Base-by-base conservation (phyloP, 1,140 invertebrate genomes). In the Formica selysi region DNA sequence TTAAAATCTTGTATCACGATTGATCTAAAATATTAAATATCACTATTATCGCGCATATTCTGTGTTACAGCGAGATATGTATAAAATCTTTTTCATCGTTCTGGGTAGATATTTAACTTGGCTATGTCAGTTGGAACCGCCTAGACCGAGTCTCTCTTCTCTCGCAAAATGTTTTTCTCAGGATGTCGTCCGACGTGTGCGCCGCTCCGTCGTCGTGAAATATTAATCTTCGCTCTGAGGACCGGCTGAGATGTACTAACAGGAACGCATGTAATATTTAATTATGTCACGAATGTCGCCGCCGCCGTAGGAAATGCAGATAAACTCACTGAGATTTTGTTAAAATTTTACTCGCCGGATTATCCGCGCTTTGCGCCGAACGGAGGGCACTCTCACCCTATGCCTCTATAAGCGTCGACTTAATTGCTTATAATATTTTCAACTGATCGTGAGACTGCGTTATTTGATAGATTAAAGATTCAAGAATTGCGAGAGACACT, bases 261-360 rank as follows among this genome's bases (percentile, higher is more conserved):
- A 68, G 79, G 57, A 74, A 84, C 64, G 86, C 89, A 67, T 90
- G 89, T 68, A 90, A 90, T 90, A 89, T 90, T 90, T 89, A 89
- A 90, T 90, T 90, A 89, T 73, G 85, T 89, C 89, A 89, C 76
- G n/a, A 76, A 74, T 59, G 57, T 86, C 44, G 41, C 64, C 68
- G 59, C 54, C 59, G 62, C 51, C 36, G 38, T 61, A 54, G 51
- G 54, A 22, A 76, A 19, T 29, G 26, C 54, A 76, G 70, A 54
- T 57, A 73, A 65, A 81, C 29, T 80, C 51, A 67, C 67, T 59
- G 78, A 84, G 87, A 90, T 90, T 90, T 83, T 65, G 41, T 65
- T 19, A 68, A 73, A 71, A 83, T 84, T 71, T 88, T 74, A 65
- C 48, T 51, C 76, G 61, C 13, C 65, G 44, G 32, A 78, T 87